Percentiles rank a stretch among this genome's conserved stretches.
phyloP scores from a whole-genome alignment of 53 echinoderm and acorn worm genomes.

The Apostichopus leukothele region DNA sequence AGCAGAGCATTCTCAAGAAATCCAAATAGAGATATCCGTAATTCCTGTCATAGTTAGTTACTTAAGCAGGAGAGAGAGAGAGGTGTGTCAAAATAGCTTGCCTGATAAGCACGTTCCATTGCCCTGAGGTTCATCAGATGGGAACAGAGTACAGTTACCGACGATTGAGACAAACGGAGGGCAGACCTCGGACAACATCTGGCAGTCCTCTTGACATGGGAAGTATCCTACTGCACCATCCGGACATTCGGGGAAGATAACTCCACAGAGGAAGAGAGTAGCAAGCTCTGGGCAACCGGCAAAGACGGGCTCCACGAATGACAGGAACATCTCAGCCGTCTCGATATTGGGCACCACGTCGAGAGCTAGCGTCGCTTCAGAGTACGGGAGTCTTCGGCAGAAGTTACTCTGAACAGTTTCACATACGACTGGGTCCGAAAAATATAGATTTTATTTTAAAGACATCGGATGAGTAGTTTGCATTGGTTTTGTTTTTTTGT shows the following conservation, averaged over 20 bases:
- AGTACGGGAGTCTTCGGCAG: slow-evolving; percentile 2
- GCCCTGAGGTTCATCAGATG: slow-evolving; percentile 5
- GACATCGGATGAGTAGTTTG: too few relatives aligned
- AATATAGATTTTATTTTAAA: too few relatives aligned
- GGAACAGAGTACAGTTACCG: slow-evolving; percentile 6
- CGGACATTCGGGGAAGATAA: slow-evolving; percentile 12
- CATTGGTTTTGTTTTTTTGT: too few relatives aligned
- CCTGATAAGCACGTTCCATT: slow-evolving; percentile 2
- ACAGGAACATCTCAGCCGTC: not conserved
- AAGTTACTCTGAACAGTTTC: not conserved
- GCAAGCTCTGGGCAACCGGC: not conserved
- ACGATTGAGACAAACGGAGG: not conserved
- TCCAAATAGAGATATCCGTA: too few relatives aligned
- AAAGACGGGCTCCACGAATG: not conserved
- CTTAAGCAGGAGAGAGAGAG: too few relatives aligned
- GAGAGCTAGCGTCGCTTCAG: not conserved
- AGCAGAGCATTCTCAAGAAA: too few relatives aligned
- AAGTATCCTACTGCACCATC: not conserved
- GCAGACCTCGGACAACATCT: not conserved
- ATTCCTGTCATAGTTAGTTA: too few relatives aligned
- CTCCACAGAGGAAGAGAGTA: not conserved
- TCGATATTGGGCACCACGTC: not conserved
- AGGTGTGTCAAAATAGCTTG: not conserved
- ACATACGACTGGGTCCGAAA: too few relatives aligned
- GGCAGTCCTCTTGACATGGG: not conserved